Evolutionary conservation across 2,113 vertebrate genomes (phyloP).

Genomic region (Platichthys stellatus): DNA sequence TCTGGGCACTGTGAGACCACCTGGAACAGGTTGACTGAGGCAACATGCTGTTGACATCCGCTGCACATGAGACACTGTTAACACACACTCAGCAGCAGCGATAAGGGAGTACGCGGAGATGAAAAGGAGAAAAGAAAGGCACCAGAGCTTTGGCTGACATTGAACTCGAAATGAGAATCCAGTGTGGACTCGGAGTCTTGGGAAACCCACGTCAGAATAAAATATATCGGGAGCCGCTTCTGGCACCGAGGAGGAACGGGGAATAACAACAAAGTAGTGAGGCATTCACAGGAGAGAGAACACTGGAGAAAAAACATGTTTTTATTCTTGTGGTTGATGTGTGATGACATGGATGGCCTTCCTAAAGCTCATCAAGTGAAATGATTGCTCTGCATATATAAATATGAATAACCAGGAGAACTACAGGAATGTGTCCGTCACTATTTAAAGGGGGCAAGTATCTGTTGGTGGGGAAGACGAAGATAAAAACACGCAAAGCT

Average conservation of each 20-base stretch:
- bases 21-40: slow-evolving; percentile 59
- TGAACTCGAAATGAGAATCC: slow-evolving; percentile 60
- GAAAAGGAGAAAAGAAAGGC: slow-evolving; percentile 67
- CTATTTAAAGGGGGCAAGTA: not conserved
- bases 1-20: slow-evolving; percentile 39
- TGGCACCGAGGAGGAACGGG: slow-evolving; percentile 45
- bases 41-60: slow-evolving; percentile 59
- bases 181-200: slow-evolving; percentile 40
- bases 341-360: not conserved
- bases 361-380: not conserved
- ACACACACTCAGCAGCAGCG: slow-evolving; percentile 53
- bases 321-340: not conserved
- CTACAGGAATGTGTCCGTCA: not conserved
- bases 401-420: not conserved
- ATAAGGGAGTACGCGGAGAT: slow-evolving; percentile 64
- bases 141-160: slow-evolving; percentile 56
- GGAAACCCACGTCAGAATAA: slow-evolving; percentile 47
- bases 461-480: not conserved
- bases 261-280: slow-evolving; percentile 11
- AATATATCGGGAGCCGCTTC: slow-evolving; percentile 28
- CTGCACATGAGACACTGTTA: slow-evolving; percentile 71
- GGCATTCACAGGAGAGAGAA: not conserved
- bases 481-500: not conserved
- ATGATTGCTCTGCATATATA: slow-evolving; percentile 3
- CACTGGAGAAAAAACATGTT: not conserved